phyloP scores from a whole-genome alignment of 2,797 vertebrate species.

The Rallus crepitans region DNA sequence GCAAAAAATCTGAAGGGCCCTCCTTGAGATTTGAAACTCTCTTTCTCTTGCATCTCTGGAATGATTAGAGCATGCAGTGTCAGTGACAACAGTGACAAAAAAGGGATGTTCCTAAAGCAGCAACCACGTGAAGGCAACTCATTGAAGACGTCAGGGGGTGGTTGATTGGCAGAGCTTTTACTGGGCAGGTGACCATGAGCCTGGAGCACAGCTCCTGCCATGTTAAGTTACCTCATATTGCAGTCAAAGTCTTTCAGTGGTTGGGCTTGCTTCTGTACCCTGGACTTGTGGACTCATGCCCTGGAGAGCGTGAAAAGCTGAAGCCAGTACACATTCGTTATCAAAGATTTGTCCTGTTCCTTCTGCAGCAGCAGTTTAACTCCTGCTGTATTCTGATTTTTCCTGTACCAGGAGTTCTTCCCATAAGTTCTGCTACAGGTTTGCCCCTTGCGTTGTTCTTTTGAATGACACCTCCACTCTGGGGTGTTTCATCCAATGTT shows the following conservation, averaged over 20 bases:
- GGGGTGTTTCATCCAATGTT: neutral
- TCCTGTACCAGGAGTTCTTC: neutral
- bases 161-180: neutral
- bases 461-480: too few relatives aligned
- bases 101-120: neutral
- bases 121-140: neutral
- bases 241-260: neutral
- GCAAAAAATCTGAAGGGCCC: neutral
- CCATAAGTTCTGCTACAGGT: neutral
- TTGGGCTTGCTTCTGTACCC: neutral
- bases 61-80: neutral
- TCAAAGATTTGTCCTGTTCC: neutral
- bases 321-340: neutral
- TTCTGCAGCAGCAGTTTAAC: neutral
- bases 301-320: neutral
- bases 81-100: neutral
- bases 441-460: neutral
- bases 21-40: neutral
- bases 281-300: neutral
- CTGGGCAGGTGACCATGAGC: neutral
- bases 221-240: neutral
- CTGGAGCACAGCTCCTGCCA: rapidly evolving
- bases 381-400: neutral
- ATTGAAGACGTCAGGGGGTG: neutral
- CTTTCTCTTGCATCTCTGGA: neutral